Percentiles rank a stretch among this genome's conserved stretches.
phyloP scores from a whole-genome alignment of 2,888 invertebrate species.

The Apamea crenata region DNA sequence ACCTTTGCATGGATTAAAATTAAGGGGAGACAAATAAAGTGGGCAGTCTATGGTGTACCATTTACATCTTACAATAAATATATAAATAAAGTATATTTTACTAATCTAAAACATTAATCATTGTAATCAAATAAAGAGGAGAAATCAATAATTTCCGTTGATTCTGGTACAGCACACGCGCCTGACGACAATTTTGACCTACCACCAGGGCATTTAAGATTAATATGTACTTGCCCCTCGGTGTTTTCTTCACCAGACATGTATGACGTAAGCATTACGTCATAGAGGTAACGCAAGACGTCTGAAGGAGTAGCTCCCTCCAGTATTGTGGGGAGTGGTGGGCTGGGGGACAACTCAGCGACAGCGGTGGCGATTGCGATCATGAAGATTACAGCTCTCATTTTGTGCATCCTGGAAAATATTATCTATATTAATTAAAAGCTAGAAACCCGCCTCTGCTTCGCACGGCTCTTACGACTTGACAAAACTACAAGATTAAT shows the following conservation, averaged over 20 bases:
- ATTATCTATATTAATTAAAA: not conserved
- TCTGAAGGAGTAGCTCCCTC: constrained; percentile 13
- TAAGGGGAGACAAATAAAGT: too few species aligned
- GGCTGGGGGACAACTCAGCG: not conserved
- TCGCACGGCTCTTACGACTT: not conserved
- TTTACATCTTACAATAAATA: too few species aligned
- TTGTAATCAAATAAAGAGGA: not conserved
- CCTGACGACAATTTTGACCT: not conserved
- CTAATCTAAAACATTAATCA: too few species aligned
- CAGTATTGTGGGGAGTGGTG: constrained; percentile 1
- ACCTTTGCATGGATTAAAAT: too few species aligned
- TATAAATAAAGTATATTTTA: too few species aligned
- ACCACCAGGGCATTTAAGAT: not conserved
- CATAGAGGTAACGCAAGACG: constrained; percentile 35
- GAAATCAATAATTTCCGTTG: not conserved
- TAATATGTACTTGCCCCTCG: not conserved
- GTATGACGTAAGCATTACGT: constrained; percentile 25
- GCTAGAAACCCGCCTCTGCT: too few species aligned
- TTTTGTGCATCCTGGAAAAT: not conserved
- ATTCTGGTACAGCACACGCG: not conserved
- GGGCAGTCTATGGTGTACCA: too few species aligned
- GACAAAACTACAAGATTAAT: not conserved
- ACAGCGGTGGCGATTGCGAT: not conserved
- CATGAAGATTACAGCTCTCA: constrained; percentile 15
- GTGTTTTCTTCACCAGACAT: not conserved